Conservation (phyloP, 92 coral and sea anemone genomes). For the Heliopora coerulea region DNA sequence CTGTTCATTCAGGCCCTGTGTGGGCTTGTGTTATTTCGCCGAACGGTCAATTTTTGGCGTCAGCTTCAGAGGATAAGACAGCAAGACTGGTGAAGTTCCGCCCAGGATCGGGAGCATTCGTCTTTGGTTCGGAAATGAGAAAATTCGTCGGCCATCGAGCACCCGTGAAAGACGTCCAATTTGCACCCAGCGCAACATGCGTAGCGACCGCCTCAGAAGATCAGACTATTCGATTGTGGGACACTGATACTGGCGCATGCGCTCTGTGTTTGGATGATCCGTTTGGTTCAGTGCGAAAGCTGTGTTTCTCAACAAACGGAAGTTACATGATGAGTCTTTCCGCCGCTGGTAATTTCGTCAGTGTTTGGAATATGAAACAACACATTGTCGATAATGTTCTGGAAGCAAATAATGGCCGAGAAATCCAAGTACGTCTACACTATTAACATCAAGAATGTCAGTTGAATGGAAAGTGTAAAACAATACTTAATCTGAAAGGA, state of each 20-base stretch:
- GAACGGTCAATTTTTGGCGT: slow-evolving; percentile 75
- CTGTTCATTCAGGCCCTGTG: slow-evolving; percentile 76
- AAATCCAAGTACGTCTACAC: slow-evolving; percentile 20
- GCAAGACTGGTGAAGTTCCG: slow-evolving; percentile 71
- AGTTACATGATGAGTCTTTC: slow-evolving; percentile 62
- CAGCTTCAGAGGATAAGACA: slow-evolving; percentile 76
- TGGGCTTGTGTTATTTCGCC: slow-evolving; percentile 73
- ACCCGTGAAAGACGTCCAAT: slow-evolving; percentile 71
- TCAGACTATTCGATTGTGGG: slow-evolving; percentile 71
- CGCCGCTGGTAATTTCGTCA: slow-evolving; percentile 54
- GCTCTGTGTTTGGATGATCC: slow-evolving; percentile 39
- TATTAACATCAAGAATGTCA: too few species aligned
- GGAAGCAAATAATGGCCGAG: slow-evolving; percentile 37
- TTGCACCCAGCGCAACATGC: slow-evolving; percentile 60
- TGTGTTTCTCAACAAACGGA: slow-evolving; percentile 59
- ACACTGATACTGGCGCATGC: slow-evolving; percentile 57
- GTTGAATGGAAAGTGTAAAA: too few species aligned
- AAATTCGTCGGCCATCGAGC: slow-evolving; percentile 66
- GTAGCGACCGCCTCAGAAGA: slow-evolving; percentile 84
- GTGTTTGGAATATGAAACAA: slow-evolving; percentile 66
- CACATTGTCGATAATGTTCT: slow-evolving; percentile 24
- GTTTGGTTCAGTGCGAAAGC: slow-evolving; percentile 62
- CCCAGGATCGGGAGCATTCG: slow-evolving; percentile 90
- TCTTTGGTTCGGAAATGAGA: slow-evolving; percentile 72
- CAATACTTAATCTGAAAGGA: neutral